Percentiles rank a stretch among this genome's conserved stretches.
Conservation (phyloP, 2,113 vertebrate genomes). For the Elgaria multicarinata region DNA sequence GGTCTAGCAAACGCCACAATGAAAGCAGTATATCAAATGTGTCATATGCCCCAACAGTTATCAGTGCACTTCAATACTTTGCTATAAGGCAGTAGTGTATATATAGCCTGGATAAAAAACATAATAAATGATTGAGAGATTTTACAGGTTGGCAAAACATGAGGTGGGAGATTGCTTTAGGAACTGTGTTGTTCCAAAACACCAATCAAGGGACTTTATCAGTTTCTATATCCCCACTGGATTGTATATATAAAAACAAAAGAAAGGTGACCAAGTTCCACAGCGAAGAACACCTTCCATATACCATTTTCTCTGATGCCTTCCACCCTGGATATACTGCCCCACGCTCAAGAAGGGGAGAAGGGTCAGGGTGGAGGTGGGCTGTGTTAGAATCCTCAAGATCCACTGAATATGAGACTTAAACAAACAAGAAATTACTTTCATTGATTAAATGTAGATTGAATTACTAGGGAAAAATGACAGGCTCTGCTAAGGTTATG, state of each 20-base stretch:
- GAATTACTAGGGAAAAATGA: conserved; percentile 85
- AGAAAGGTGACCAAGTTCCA: neutral
- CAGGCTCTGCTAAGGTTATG: conserved; percentile 82
- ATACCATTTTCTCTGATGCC: conserved; percentile 53
- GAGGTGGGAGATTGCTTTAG: neutral
- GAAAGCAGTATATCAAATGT: no score
- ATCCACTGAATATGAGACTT: conserved; percentile 78
- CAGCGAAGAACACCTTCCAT: neutral
- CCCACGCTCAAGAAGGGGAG: conserved; percentile 61
- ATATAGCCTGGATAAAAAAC: no score
- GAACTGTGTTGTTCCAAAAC: neutral
- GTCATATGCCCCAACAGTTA: no score
- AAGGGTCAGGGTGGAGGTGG: conserved; percentile 71
- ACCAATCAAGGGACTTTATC: neutral
- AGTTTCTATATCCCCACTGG: neutral
- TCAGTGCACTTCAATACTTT: no score
- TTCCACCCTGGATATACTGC: conserved; percentile 49
- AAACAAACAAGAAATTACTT: conserved; percentile 91
- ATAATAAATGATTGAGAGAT: neutral
- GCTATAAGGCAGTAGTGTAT: no score
- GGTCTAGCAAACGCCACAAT: no score
- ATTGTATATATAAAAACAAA: neutral
- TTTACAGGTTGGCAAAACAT: neutral
- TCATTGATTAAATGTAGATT: conserved; percentile 92
- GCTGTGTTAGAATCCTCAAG: conserved; percentile 73